These are phyloP conservation scores for Stictonetta naevosa DNA, from an alignment of 2,113 vertebrate genomes.

Conservation along the genomic window DNA sequence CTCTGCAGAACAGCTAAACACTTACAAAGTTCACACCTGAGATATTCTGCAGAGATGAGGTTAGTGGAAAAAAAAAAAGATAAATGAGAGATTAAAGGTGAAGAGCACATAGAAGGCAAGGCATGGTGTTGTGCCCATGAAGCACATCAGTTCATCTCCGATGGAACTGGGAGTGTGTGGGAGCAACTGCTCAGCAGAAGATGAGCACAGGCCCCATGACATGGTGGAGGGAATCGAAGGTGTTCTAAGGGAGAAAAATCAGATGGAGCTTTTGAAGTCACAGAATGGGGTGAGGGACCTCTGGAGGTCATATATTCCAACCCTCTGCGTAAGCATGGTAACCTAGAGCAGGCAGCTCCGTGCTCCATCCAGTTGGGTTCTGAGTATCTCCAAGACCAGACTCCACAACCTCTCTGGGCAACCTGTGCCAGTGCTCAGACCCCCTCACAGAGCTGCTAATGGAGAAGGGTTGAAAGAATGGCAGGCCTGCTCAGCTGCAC, in stretches of 20 bases:
- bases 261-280: not conserved
- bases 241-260: not conserved
- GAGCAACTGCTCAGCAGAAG: not conserved
- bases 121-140: fast-evolving
- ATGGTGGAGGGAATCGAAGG: not conserved
- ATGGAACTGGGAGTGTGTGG: not conserved
- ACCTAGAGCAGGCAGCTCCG: not conserved
- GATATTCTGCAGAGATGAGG: not conserved
- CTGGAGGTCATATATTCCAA: not conserved
- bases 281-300: not conserved
- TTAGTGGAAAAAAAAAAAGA: not conserved
- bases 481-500: not conserved
- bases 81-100: not conserved
- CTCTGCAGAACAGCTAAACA: too few species aligned
- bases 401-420: not conserved
- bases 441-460: not conserved
- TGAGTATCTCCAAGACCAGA: fast-evolving
- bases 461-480: not conserved
- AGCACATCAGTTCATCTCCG: not conserved
- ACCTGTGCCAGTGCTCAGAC: not conserved
- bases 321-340: not conserved
- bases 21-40: not conserved
- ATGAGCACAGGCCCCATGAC: not conserved
- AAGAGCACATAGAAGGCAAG: not conserved
- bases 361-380: not conserved